Conservation (phyloP, 2,113 vertebrate genomes). For the Asarcornis scutulata region DNA sequence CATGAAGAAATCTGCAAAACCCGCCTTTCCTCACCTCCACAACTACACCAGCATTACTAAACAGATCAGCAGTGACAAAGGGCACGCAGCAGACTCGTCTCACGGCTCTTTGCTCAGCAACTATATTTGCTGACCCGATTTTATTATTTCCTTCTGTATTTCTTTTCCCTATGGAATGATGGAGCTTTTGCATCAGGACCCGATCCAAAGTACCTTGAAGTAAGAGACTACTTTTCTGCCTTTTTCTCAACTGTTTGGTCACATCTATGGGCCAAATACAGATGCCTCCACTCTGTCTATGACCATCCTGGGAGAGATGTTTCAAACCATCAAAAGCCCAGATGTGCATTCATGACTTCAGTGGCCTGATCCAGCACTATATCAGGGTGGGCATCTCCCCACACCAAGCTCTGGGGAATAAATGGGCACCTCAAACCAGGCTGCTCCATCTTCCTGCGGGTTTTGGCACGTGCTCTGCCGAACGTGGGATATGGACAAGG, state of each 20-base stretch:
- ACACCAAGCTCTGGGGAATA: neutral
- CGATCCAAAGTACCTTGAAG: neutral
- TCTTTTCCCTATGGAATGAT: neutral
- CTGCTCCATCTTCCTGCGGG: accelerated
- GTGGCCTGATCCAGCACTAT: neutral
- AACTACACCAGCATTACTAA: neutral
- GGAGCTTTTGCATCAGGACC: neutral
- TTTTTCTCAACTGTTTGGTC: neutral
- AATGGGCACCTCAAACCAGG: neutral
- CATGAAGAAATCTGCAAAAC: neutral
- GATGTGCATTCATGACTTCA: neutral
- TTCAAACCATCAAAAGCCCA: neutral
- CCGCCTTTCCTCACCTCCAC: neutral
- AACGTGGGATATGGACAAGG: neutral
- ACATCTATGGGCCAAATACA: neutral
- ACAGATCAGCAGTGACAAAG: neutral
- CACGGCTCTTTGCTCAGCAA: neutral
- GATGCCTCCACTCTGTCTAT: neutral
- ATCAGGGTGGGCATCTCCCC: neutral
- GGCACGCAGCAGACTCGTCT: neutral
- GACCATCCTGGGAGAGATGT: neutral
- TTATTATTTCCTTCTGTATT: neutral
- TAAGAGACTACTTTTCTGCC: neutral
- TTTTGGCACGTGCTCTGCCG: neutral
- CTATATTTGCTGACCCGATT: neutral